A percentile compares a stretch with the other conserved stretches of the same genome.
These are phyloP conservation scores for Noctilio leporinus DNA, from an alignment of 2,113 vertebrate genomes.

Conservation along the genomic window DNA sequence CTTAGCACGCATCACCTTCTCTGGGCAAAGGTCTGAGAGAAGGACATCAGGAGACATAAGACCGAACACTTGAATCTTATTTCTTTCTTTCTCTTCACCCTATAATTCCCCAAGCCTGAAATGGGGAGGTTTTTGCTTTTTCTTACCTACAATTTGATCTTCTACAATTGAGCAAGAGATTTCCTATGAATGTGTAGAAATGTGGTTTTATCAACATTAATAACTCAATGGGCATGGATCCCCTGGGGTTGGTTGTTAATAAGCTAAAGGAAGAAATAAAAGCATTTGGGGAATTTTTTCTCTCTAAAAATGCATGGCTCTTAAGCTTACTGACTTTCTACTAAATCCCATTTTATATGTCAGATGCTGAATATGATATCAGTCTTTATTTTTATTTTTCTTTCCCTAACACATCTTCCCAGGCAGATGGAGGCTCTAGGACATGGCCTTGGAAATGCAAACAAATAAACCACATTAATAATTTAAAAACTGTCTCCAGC, in stretches of 20 bases:
- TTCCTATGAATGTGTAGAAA: not conserved
- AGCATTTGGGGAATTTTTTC: not conserved
- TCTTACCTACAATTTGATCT: not conserved
- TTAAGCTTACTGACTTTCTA: conserved; percentile 31
- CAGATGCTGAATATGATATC: conserved; percentile 51
- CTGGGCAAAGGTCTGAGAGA: not conserved
- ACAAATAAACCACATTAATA: conserved; percentile 54
- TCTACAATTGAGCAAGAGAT: not conserved
- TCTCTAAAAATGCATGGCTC: not conserved
- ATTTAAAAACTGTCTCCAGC: conserved; percentile 29
- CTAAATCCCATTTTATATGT: conserved; percentile 54
- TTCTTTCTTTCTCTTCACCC: not conserved
- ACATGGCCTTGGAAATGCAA: conserved; percentile 35
- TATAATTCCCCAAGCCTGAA: not conserved
- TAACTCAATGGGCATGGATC: not conserved
- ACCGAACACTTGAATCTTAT: not conserved
- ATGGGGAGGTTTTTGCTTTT: not conserved
- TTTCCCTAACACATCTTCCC: conserved; percentile 12
- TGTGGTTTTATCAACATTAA: not conserved
- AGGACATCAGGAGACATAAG: not conserved
- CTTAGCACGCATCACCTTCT: not conserved
- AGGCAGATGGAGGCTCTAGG: conserved; percentile 27
- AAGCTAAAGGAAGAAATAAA: conserved; percentile 11
- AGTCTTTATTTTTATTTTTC: conserved; percentile 58
- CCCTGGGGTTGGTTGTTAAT: not conserved